Conservation (phyloP, 1,140 invertebrate species). For the Drosophila navojoa region DNA sequence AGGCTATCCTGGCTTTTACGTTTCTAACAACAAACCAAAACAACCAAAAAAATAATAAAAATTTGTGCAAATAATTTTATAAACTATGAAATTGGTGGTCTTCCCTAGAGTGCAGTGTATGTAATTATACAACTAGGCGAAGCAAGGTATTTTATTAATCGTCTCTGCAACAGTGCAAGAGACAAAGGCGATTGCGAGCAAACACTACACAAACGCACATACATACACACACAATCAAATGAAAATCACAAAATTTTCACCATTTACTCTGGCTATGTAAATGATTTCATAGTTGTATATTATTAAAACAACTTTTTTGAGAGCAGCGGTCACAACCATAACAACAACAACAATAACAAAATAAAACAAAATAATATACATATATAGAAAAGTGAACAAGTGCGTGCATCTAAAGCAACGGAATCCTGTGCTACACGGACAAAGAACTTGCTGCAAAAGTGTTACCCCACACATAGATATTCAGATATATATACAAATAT, state of each 20-base stretch:
- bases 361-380: neutral
- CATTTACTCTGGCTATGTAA: constrained; percentile 31
- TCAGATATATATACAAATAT: too few relatives aligned
- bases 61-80: neutral
- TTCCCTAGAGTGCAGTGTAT: neutral
- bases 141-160: constrained; percentile 21
- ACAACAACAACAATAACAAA: constrained; percentile 12
- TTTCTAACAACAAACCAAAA: constrained; percentile 38
- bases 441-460: constrained; percentile 35
- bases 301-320: constrained; percentile 1
- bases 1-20: constrained; percentile 25
- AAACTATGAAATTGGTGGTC: constrained; percentile 3
- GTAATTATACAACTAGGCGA: constrained; percentile 3
- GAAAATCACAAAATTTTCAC: constrained; percentile 52
- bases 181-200: constrained; percentile 37
- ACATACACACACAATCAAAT: constrained; percentile 27
- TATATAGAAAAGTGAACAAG: neutral
- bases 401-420: constrained; percentile 12
- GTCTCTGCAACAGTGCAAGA: constrained; percentile 39
- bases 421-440: constrained; percentile 35
- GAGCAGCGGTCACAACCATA: constrained; percentile 2
- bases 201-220: constrained; percentile 22
- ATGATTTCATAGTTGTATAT: constrained; percentile 23
- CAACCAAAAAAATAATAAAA: too few relatives aligned
- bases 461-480: constrained; percentile 10